phyloP scores from a whole-genome alignment of 2,888 invertebrate genomes.

The Dryococelus australis region DNA sequence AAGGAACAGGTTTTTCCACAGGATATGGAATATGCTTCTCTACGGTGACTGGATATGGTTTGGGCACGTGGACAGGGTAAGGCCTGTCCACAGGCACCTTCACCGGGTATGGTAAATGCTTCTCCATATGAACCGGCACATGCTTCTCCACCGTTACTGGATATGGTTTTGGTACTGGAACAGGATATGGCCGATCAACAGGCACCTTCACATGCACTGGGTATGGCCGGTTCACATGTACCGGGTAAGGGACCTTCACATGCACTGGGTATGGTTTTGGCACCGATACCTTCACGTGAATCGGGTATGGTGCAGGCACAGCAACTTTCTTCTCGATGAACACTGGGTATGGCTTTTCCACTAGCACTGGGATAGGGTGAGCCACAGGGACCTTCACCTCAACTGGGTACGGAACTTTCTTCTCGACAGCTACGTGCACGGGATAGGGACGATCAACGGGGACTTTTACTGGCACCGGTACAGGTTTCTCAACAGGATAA shows the following conservation, averaged over 20 bases:
- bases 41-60: conserved; percentile 69
- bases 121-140: conserved; percentile 63
- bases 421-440: conserved; percentile 74
- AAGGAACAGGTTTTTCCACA: conserved; percentile 66
- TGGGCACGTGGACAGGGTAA: conserved; percentile 74
- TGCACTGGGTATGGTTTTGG: conserved; percentile 62
- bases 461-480: conserved; percentile 66
- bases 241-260: conserved; percentile 43
- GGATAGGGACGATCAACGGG: conserved; percentile 64
- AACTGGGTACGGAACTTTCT: conserved; percentile 66
- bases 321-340: conserved; percentile 69
- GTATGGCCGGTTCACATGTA: conserved; percentile 45
- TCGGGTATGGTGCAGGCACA: conserved; percentile 78
- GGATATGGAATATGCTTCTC: conserved; percentile 56
- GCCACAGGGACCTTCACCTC: conserved; percentile 64
- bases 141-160: conserved; percentile 69
- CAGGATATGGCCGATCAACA: conserved; percentile 44
- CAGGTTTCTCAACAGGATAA: conserved; percentile 60
- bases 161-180: conserved; percentile 70
- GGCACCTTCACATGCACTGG: conserved; percentile 45
- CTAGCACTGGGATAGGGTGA: conserved; percentile 77
- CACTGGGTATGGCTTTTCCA: conserved; percentile 74
- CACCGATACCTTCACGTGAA: conserved; percentile 68
- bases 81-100: conserved; percentile 78
- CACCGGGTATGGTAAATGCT: conserved; percentile 59